Percentiles rank a stretch among this genome's conserved stretches.
Conservation (phyloP, 2,113 vertebrate species). For the Eublepharis macularius region DNA sequence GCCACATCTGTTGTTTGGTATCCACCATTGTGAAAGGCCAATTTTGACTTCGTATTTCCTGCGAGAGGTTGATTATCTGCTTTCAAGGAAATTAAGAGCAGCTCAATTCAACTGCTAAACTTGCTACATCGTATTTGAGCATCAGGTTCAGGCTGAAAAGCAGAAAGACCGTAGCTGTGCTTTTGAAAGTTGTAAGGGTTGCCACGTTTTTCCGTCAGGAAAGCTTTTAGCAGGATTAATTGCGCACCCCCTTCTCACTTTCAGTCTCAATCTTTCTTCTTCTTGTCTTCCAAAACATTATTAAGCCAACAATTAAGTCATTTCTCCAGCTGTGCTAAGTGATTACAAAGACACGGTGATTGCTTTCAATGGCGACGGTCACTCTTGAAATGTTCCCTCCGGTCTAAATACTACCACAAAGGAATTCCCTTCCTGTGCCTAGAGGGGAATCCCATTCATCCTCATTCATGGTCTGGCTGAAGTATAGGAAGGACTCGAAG, state of each 20-base stretch:
- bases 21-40: not conserved
- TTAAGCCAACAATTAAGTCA: not conserved
- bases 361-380: conserved; percentile 3
- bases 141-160: not conserved
- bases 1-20: not conserved
- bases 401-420: not conserved
- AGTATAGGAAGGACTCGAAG: not conserved
- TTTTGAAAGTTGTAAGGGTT: conserved; percentile 10
- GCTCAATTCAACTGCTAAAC: not conserved
- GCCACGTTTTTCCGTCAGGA: conserved; percentile 12
- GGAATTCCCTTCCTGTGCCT: not conserved
- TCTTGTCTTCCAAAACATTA: not conserved
- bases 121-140: not conserved
- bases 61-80: not conserved
- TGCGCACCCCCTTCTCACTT: not conserved
- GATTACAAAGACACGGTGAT: not conserved
- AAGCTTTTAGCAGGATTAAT: conserved; percentile 8
- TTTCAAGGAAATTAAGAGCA: not conserved
- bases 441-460: not conserved
- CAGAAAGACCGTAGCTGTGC: not conserved
- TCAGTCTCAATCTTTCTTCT: conserved; percentile 1
- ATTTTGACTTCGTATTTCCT: conserved; percentile 1
- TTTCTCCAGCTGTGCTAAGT: not conserved
- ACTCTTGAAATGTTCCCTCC: conserved; percentile 6
- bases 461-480: not conserved